Conservation (phyloP, 2,888 invertebrate species). For the Hemaris fuciformis region DNA sequence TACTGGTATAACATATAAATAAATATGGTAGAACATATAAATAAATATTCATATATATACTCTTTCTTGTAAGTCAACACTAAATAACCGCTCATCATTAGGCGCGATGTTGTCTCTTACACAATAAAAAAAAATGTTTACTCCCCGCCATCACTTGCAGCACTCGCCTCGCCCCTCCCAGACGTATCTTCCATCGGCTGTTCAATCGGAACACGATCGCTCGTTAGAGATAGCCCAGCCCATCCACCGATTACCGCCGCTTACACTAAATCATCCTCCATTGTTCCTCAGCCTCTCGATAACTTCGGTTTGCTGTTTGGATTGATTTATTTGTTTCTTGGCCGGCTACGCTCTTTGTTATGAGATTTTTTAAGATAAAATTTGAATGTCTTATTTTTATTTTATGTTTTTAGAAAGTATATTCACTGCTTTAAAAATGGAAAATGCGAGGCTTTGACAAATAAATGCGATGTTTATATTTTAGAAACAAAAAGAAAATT, state of each 20-base stretch:
- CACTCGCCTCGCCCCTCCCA: neutral
- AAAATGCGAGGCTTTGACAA: too few relatives aligned
- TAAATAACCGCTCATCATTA: too few relatives aligned
- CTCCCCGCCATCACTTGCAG: neutral
- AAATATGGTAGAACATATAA: too few relatives aligned
- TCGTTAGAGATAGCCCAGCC: neutral
- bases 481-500: too few relatives aligned
- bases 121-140: too few relatives aligned
- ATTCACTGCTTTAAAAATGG: too few relatives aligned
- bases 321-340: neutral
- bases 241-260: neutral
- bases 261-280: slow-evolving; percentile 2
- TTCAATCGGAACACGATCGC: neutral
- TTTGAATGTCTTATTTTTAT: neutral
- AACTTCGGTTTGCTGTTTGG: neutral
- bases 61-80: too few relatives aligned
- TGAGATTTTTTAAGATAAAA: neutral
- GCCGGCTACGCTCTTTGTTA: neutral
- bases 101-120: too few relatives aligned
- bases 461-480: too few relatives aligned
- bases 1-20: too few relatives aligned
- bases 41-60: too few relatives aligned
- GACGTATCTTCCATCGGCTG: neutral
- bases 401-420: neutral
- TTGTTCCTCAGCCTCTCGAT: neutral